A percentile compares a stretch with the other conserved stretches of the same genome.
Conservation (phyloP, 2,888 invertebrate species). For the Hydrotaea cyrtoneurina region DNA sequence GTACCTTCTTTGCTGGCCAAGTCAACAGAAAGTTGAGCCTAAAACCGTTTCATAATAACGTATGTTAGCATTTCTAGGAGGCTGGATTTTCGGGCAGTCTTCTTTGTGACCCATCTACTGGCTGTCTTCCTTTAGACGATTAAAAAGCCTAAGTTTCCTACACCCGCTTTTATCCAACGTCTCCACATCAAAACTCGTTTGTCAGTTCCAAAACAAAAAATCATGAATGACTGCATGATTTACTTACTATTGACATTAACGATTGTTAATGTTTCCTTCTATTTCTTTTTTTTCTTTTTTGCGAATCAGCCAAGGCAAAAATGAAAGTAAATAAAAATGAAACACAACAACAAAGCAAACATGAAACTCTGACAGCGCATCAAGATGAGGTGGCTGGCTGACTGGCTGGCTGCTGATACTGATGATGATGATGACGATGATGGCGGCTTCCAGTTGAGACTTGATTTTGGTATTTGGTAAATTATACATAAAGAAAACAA, state of each 20-base stretch:
- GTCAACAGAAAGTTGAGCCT: no score
- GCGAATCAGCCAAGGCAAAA: neutral
- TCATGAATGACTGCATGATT: slow-evolving; percentile 13
- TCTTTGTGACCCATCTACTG: no score
- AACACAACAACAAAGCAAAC: neutral
- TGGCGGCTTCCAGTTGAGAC: no score
- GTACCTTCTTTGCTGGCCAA: no score
- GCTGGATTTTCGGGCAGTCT: no score
- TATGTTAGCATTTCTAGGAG: no score
- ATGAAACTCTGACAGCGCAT: neutral
- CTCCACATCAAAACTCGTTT: neutral
- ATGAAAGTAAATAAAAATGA: slow-evolving; percentile 21
- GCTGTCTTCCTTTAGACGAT: no score
- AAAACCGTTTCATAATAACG: no score
- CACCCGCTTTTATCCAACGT: no score
- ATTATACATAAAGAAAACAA: neutral
- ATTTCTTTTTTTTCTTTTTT: neutral
- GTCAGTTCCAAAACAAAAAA: neutral
- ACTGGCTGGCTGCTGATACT: neutral
- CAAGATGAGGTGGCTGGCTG: neutral
- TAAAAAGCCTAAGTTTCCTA: no score
- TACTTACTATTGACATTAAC: slow-evolving; percentile 20
- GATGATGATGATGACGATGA: no score
- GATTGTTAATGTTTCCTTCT: neutral
- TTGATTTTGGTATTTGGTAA: neutral